Percentiles rank a stretch among this genome's conserved stretches.
Conservation (phyloP, 2,113 vertebrate species). For the Oxygymnocypris stewartii region DNA sequence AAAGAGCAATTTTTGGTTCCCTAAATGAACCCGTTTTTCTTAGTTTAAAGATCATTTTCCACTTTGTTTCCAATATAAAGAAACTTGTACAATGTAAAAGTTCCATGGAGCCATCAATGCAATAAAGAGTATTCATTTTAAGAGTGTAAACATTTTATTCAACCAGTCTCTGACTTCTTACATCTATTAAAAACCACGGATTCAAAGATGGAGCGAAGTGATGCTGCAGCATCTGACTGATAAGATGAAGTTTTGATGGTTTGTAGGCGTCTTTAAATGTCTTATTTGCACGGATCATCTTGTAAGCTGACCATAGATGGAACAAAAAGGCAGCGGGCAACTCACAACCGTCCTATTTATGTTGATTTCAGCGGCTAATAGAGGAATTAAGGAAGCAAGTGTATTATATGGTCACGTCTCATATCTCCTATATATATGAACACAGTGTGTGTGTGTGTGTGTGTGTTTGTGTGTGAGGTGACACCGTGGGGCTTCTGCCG, state of each 20-base stretch:
- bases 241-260: not conserved
- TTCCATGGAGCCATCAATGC: no score
- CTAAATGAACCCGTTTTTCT: no score
- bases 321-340: not conserved
- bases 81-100: no score
- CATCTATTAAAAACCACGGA: not conserved
- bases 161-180: not conserved
- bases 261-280: constrained; percentile 3
- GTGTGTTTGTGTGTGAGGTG: constrained; percentile 17
- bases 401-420: constrained; percentile 14
- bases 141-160: no score
- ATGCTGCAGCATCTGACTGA: not conserved
- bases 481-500: not conserved
- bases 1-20: no score
- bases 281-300: not conserved
- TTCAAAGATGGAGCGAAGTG: not conserved
- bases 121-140: no score
- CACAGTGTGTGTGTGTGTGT: not conserved
- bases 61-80: no score
- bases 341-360: not conserved
- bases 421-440: not conserved
- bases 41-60: no score
- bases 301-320: not conserved
- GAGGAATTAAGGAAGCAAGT: constrained; percentile 42
- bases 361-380: not conserved